Conservation (phyloP, 1,140 invertebrate species). For the Saxidomus purpurata region DNA sequence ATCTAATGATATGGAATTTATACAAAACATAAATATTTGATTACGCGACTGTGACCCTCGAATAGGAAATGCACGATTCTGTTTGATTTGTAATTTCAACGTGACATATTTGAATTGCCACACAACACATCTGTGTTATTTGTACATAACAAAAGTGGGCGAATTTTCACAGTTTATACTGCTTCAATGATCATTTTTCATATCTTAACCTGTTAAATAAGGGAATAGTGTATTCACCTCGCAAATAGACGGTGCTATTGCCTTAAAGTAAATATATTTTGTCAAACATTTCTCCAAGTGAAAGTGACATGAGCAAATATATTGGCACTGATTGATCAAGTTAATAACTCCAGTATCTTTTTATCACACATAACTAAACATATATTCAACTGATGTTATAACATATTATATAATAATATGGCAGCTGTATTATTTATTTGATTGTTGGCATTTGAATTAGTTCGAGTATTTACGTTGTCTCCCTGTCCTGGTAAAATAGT, state of each 20-base stretch:
- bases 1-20: constrained; percentile 2
- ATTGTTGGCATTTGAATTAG: too few species aligned
- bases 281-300: constrained; percentile 25
- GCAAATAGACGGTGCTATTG: constrained; percentile 49
- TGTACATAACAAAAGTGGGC: constrained; percentile 41
- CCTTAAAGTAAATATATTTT: constrained; percentile 58
- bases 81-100: constrained; percentile 5
- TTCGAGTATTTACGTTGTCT: too few species aligned
- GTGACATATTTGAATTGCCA: constrained; percentile 55
- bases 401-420: constrained; percentile 13
- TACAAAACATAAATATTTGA: constrained; percentile 10
- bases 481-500: too few species aligned
- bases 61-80: constrained; percentile 12
- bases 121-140: constrained; percentile 47
- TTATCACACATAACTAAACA: constrained; percentile 15
- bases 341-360: constrained; percentile 29
- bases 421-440: too few species aligned
- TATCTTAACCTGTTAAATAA: constrained; percentile 35
- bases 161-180: constrained; percentile 57
- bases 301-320: constrained; percentile 52
- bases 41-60: background rate
- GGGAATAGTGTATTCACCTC: constrained; percentile 25
- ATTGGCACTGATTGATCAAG: constrained; percentile 54
- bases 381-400: background rate
- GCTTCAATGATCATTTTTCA: constrained; percentile 45